Evolutionary conservation across 2,888 invertebrate genomes (phyloP).

Genomic region (Ctenicera cuprea): DNA sequence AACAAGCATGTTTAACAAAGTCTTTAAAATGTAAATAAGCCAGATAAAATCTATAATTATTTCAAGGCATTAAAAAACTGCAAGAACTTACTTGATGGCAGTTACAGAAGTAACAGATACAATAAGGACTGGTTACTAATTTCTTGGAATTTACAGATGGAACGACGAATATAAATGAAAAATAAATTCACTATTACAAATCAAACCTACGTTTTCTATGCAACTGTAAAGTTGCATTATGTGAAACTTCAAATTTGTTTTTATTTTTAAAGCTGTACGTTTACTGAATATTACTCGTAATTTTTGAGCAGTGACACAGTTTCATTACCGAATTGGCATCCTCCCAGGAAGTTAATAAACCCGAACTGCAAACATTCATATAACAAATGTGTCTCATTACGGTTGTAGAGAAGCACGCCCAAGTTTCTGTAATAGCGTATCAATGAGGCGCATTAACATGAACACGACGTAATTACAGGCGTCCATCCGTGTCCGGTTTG

Average conservation of each 20-base stretch:
- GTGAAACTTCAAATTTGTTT: no score
- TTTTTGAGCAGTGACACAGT: constrained; percentile 20
- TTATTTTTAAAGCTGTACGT: no score
- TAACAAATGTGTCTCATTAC: constrained; percentile 44
- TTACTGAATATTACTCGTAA: not conserved
- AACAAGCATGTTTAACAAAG: constrained; percentile 46
- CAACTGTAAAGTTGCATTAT: no score
- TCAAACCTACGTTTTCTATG: no score
- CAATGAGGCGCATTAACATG: constrained; percentile 45
- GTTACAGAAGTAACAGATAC: not conserved
- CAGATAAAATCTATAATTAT: constrained; percentile 54
- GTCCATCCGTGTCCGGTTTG: constrained; percentile 48
- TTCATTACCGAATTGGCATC: constrained; percentile 27
- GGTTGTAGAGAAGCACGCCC: constrained; percentile 29
- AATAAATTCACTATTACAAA: no score
- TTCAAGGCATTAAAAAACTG: constrained; percentile 23
- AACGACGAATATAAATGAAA: no score
- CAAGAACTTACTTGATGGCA: constrained; percentile 24
- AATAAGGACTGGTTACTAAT: no score
- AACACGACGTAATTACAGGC: constrained; percentile 52
- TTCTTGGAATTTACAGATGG: no score
- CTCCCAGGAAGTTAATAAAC: constrained; percentile 43
- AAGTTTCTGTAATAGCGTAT: constrained; percentile 40
- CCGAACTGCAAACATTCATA: constrained; percentile 30
- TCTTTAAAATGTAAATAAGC: constrained; percentile 53